Conservation (phyloP, 2,888 invertebrate species). For the Aleiodes alternator region DNA sequence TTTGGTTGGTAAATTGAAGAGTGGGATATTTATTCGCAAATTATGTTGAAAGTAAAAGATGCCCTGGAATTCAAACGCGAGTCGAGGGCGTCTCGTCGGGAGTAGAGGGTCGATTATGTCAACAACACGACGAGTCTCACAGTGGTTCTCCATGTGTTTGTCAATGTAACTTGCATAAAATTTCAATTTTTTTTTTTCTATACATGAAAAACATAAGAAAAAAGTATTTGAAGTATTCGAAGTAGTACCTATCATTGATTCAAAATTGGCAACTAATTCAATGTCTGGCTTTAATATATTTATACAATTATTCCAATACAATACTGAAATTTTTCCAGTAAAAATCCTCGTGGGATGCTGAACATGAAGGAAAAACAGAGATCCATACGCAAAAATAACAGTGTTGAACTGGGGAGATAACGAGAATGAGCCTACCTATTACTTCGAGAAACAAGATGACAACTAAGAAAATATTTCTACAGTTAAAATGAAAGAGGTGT, state of each 20-base stretch:
- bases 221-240: neutral
- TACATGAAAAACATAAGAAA: neutral
- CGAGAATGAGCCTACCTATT: slow-evolving; percentile 30
- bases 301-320: neutral
- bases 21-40: slow-evolving; percentile 53
- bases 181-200: slow-evolving; percentile 4
- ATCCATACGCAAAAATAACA: slow-evolving; percentile 72
- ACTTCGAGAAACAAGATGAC: slow-evolving; percentile 48
- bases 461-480: slow-evolving; percentile 61
- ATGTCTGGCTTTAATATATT: too few species aligned
- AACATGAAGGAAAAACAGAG: slow-evolving; percentile 67
- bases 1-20: slow-evolving; percentile 39
- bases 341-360: slow-evolving; percentile 62
- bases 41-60: slow-evolving; percentile 50
- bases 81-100: slow-evolving; percentile 51
- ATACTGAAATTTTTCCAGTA: slow-evolving; percentile 29
- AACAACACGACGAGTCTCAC: slow-evolving; percentile 54
- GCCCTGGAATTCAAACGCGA: slow-evolving; percentile 34
- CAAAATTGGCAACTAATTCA: too few species aligned
- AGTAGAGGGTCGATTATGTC: slow-evolving; percentile 63
- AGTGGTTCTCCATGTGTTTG: slow-evolving; percentile 59
- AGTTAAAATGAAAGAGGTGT: slow-evolving; percentile 11
- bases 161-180: neutral
- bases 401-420: slow-evolving; percentile 33
- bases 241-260: neutral